These are phyloP conservation scores for Geopemphigus sp. DNA, from an alignment of 1,140 invertebrate species.

Conservation along the genomic window DNA sequence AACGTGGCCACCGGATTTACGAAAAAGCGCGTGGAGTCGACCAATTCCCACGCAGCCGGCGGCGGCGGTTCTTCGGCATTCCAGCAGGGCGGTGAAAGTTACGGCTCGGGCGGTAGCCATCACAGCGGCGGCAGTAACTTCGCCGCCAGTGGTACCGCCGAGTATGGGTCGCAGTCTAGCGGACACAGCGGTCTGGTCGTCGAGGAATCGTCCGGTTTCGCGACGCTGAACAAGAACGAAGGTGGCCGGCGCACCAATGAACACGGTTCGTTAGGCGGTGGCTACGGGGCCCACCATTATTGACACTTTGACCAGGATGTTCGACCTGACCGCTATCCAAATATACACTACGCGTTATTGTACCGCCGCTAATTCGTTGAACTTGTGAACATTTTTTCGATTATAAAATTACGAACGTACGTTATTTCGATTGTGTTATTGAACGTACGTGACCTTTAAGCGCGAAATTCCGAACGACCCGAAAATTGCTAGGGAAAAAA, in stretches of 20 bases:
- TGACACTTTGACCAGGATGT: not conserved
- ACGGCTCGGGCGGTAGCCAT: not conserved
- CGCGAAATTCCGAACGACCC: no score
- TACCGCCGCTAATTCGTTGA: no score
- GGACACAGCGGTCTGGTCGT: not conserved
- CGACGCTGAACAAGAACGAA: not conserved
- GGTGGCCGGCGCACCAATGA: not conserved
- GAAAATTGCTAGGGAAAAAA: no score
- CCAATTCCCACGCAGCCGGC: not conserved
- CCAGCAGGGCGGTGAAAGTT: not conserved
- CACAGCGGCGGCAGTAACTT: not conserved
- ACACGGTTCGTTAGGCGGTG: not conserved
- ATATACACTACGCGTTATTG: no score
- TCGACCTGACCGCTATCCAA: no score
- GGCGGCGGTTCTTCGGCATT: not conserved
- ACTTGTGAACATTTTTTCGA: no score
- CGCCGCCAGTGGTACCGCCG: not conserved
- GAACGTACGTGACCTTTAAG: no score
- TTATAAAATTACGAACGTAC: no score
- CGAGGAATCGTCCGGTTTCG: constrained; percentile 3
- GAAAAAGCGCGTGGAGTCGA: not conserved
- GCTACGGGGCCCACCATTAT: not conserved
- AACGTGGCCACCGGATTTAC: not conserved
- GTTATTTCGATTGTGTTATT: no score
- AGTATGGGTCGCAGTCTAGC: not conserved